Evolutionary conservation across 2,113 vertebrate genomes (phyloP), one percentile per base, ranked within the genome.

Genomic region (Triplophysa dalaica): DNA sequence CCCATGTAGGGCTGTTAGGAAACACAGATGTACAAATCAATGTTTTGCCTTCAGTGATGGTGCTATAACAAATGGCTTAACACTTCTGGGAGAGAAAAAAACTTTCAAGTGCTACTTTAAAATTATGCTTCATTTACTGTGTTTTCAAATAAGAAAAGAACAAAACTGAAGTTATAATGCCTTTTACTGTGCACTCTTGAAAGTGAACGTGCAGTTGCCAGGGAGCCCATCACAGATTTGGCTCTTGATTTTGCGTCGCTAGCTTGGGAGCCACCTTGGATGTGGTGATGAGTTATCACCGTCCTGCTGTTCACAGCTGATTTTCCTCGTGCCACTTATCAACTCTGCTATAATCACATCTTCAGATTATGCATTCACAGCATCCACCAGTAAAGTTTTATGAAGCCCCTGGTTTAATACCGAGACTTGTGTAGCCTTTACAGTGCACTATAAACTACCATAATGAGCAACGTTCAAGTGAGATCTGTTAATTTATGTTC

Each of bases 251-350:
- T 17, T 8, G 4, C 54, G 48, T 63, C 62, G n/a, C 61, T 74
- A 45, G 26, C 19, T 41, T n/a, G 61, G 82, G 74, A 72, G 61
- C 74, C 82, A 77, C 77, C 52, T 74, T 76, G 80, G 77, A 41
- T 76, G 56, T 58, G 65, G 76, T 60, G 33, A 61, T 56, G 64
- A 22, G 64, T 79, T 82, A 76, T 85, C 80, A 81, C 74, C 60
- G 70, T 70, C 82, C 77, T 77, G 66, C 82, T 74, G 78, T 22
- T 75, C 79, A 79, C 66, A 62, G 66, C 77, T 84, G 85, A 82
- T 86, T 88, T 85, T 69, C 77, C 63, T 78, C 72, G 69, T 78
- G 62, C 81, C 77, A 79, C 81, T 84, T 81, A 80, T 73, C 82
- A 83, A 81, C 72, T 45, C 70, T 75, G 78, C 58, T 26, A 62